A percentile compares a stretch with the other conserved stretches of the same genome.
phyloP scores from a whole-genome alignment of 1,140 invertebrate genomes.

The Diachasmimorpha longicaudata region DNA sequence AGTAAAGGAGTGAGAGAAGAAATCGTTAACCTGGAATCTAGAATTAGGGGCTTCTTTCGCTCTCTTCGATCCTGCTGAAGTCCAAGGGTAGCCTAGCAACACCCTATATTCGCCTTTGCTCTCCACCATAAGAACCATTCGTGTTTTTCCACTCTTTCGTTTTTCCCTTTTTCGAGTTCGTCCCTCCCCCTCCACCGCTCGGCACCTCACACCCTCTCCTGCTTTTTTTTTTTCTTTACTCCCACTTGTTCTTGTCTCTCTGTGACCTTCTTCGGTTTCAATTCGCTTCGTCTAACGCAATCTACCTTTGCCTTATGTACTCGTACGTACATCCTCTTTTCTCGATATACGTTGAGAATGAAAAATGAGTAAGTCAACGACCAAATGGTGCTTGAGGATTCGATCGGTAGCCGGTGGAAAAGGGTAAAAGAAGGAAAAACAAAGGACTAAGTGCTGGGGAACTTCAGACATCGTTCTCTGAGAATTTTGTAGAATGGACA shows the following conservation, averaged over 20 bases:
- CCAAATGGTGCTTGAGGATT: not conserved
- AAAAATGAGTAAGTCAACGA: constrained; percentile 10
- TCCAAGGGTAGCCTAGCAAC: constrained; percentile 2
- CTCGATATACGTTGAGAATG: not conserved
- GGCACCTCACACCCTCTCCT: not conserved
- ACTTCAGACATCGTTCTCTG: not conserved
- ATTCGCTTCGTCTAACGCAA: constrained; percentile 6
- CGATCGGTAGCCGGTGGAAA: not conserved
- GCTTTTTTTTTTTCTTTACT: not conserved
- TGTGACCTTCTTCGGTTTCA: constrained; percentile 8
- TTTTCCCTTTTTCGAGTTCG: not conserved
- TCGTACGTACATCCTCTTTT: not conserved
- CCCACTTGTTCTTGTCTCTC: not conserved
- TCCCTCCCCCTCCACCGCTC: not conserved
- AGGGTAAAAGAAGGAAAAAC: not conserved
- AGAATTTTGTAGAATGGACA: not conserved
- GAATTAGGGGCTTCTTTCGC: not conserved
- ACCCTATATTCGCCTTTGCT: not conserved
- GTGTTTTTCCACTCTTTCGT: not conserved
- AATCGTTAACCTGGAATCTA: not conserved
- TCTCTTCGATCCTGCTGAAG: not conserved
- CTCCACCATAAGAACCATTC: not conserved
- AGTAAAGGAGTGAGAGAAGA: not conserved
- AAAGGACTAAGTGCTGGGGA: not conserved
- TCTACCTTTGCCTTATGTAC: not conserved